Conservation (phyloP, 1,140 invertebrate genomes). For the Zaprionus camerounensis region DNA sequence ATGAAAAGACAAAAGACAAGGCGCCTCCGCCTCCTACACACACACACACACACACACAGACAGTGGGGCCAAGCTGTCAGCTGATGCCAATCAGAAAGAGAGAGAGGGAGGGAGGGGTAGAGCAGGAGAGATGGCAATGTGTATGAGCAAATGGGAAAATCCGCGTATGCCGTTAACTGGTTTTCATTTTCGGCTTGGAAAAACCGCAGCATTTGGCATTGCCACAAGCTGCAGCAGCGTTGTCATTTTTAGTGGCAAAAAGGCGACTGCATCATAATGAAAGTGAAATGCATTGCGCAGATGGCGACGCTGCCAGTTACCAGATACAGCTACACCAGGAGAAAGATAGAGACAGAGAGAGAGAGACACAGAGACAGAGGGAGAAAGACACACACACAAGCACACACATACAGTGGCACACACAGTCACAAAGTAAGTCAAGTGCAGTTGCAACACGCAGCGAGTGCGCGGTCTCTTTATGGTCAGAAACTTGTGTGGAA, state of each 20-base stretch:
- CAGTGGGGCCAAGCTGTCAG: slow-evolving; percentile 63
- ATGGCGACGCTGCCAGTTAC: slow-evolving; percentile 69
- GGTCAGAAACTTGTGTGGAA: slow-evolving; percentile 67
- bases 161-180: slow-evolving; percentile 60
- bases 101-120: slow-evolving; percentile 5
- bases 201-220: slow-evolving; percentile 75
- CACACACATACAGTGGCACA: neutral
- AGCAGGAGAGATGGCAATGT: neutral
- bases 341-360: neutral
- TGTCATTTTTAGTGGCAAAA: slow-evolving; percentile 82
- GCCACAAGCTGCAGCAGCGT: slow-evolving; percentile 36
- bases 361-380: slow-evolving; percentile 5
- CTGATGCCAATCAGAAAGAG: slow-evolving; percentile 61
- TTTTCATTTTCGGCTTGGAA: slow-evolving; percentile 81
- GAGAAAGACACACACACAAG: neutral
- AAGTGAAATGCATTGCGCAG: slow-evolving; percentile 82
- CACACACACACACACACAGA: slow-evolving; percentile 51
- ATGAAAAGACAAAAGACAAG: slow-evolving; percentile 55
- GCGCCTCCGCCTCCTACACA: slow-evolving; percentile 55
- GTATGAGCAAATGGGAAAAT: slow-evolving; percentile 44
- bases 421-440: slow-evolving; percentile 59
- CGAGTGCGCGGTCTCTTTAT: slow-evolving; percentile 40
- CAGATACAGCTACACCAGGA: slow-evolving; percentile 47
- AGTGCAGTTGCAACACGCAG: slow-evolving; percentile 57
- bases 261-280: slow-evolving; percentile 81